Conservation (phyloP, 2,797 vertebrate genomes). For the Onychomys arenicola region DNA sequence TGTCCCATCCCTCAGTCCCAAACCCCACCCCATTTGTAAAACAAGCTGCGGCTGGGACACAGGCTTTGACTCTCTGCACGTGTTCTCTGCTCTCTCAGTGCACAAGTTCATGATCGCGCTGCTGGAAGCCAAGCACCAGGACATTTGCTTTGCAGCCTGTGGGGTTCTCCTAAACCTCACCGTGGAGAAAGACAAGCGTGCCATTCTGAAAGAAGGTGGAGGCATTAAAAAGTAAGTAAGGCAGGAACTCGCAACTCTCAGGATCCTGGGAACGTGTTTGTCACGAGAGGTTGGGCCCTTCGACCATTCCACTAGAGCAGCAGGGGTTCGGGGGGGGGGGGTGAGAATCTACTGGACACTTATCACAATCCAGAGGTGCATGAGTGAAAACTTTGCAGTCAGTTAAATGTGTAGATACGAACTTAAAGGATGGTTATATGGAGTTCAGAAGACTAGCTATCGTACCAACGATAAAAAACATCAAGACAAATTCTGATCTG, state of each 20-base stretch:
- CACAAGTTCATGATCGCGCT: constrained; percentile 93
- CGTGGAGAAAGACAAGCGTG: constrained; percentile 89
- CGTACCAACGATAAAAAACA: not conserved
- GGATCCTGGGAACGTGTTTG: not conserved
- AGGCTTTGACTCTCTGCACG: not conserved
- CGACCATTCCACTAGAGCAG: not conserved
- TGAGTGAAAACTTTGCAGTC: not conserved
- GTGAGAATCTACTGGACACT: not conserved
- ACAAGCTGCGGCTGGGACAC: not conserved
- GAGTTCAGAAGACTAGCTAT: not conserved
- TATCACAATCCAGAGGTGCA: not conserved
- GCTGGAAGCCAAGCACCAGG: constrained; percentile 93
- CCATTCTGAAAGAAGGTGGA: constrained; percentile 90
- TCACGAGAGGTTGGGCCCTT: not conserved
- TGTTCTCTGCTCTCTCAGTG: constrained; percentile 87
- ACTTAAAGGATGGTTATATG: not conserved
- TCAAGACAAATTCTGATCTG: not conserved
- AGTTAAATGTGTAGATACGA: constrained; percentile 6
- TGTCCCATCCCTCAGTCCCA: not conserved
- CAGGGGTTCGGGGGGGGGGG: not conserved
- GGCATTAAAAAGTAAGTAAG: constrained; percentile 92
- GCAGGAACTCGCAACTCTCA: not conserved
- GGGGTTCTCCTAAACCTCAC: constrained; percentile 97
- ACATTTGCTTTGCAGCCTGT: constrained; percentile 96
- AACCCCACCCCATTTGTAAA: not conserved